Percentiles rank a stretch among this genome's conserved stretches.
Evolutionary conservation across 1,140 invertebrate genomes (phyloP).

Genomic region (Orchestia grillus): DNA sequence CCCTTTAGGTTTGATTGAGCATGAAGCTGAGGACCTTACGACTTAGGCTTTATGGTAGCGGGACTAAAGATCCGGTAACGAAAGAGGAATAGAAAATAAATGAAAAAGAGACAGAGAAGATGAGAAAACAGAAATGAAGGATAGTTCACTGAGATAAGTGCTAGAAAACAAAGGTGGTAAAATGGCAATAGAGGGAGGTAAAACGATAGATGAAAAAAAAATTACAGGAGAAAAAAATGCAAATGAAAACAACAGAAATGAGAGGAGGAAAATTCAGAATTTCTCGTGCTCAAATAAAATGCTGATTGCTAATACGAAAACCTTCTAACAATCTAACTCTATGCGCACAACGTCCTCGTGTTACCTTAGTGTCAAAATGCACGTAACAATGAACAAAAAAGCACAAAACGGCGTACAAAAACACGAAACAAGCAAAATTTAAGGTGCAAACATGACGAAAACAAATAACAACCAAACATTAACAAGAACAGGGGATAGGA

Average conservation of each 20-base stretch:
- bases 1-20: not conserved
- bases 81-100: not conserved
- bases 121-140: not conserved
- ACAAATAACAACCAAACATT: not conserved
- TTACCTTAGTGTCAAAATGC: not conserved
- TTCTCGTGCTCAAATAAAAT: not conserved
- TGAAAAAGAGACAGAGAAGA: not conserved
- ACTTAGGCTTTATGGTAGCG: not conserved
- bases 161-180: too few relatives aligned
- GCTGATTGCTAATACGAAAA: not conserved
- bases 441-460: not conserved
- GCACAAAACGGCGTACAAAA: not conserved
- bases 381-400: not conserved
- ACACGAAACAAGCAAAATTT: not conserved
- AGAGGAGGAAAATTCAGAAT: too few relatives aligned
- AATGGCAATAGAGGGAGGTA: too few relatives aligned
- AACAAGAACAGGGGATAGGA: not conserved
- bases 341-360: not conserved
- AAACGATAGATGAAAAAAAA: not conserved
- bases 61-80: not conserved
- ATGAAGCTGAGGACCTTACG: not conserved
- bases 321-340: not conserved
- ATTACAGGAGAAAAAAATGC: not conserved
- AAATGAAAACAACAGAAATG: not conserved
- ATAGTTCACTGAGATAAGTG: too few relatives aligned